Base-by-base conservation (phyloP, 2,113 vertebrate species). In the Calyptomena viridis region DNA sequence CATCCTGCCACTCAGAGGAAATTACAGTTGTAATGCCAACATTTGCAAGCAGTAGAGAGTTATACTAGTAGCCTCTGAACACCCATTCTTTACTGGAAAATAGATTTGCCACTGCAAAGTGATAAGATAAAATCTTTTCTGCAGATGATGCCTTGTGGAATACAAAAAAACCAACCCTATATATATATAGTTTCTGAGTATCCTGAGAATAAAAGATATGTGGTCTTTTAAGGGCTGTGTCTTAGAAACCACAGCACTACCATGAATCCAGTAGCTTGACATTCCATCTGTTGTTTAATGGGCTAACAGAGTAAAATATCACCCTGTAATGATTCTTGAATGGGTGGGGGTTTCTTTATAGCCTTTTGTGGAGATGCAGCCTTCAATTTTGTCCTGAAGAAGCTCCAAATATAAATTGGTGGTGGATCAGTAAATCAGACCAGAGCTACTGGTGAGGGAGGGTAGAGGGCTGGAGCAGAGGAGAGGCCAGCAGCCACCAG, bases 261-360 rank as follows among this genome's bases (percentile, higher is more conserved):
- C 83, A 14, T 84, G 49, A 92, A 96, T 96, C 77, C 93, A 67
- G 96, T 88, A 95, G 63, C 89, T 64, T 44, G 50, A 37, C 59
- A 87, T 88, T 95, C 95, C 69, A 96, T 95, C 92, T 93, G 74
- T 96, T 97, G 90, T 97, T 96, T 96, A 94, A 96, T 91, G 87
- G 94, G 62, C 85, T 91, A 95, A 95, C 82, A 56, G 87, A 56
- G 79, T 97, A 96, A 97, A 97, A 96, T 95, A 96, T 78, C 80
- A 79, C 94, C 90, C 89, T 73, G 56, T 93, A 93, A 94, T 94
- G 87, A 88, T 87, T 97, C 90, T 84, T 88, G 91, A 96, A 90
- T 96, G 94, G 86, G 77, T 95, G 90, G 80, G 78, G 88, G 68
- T 90, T 95, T 96, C 93, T 97, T 97, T 95, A 97, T 92, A 62